Evolutionary conservation across 2,113 vertebrate genomes (phyloP).

Genomic region (Seriola quinqueradiata): DNA sequence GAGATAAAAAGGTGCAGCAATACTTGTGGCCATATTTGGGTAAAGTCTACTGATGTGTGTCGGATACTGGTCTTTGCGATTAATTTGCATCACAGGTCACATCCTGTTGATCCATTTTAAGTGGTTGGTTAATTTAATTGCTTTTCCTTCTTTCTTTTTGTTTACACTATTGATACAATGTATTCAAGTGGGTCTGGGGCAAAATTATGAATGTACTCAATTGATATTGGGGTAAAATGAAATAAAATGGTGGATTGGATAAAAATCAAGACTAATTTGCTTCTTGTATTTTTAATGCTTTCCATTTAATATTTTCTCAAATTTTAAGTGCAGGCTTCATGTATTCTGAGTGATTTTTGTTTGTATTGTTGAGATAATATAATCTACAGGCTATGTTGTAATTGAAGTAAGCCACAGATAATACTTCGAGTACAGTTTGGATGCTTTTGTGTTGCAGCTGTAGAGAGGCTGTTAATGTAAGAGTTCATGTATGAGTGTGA

Average conservation of each 20-base stretch:
- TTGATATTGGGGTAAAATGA: slow-evolving; percentile 59
- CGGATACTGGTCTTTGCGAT: slow-evolving; percentile 27
- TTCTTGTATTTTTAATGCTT: neutral
- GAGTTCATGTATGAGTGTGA: neutral
- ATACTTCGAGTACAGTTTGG: neutral
- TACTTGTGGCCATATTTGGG: slow-evolving; percentile 55
- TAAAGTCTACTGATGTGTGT: slow-evolving; percentile 29
- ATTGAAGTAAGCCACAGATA: neutral
- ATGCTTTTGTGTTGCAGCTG: neutral
- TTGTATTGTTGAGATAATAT: neutral
- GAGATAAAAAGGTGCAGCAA: slow-evolving; percentile 49
- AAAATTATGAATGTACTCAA: slow-evolving; percentile 73
- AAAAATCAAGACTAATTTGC: slow-evolving; percentile 26
- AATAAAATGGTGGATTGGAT: slow-evolving; percentile 79
- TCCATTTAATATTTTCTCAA: neutral
- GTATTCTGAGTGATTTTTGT: neutral
- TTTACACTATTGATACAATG: slow-evolving; percentile 58
- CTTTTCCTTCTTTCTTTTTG: slow-evolving; percentile 43
- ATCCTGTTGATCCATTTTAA: slow-evolving; percentile 21
- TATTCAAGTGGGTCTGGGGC: slow-evolving; percentile 65
- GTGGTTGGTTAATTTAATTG: slow-evolving; percentile 41
- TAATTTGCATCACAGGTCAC: slow-evolving; percentile 42
- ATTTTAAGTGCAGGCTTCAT: neutral
- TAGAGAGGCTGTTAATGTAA: neutral
- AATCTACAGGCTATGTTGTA: neutral